Conservation (phyloP, 2,797 vertebrate genomes). For the Anguilla obscura region DNA sequence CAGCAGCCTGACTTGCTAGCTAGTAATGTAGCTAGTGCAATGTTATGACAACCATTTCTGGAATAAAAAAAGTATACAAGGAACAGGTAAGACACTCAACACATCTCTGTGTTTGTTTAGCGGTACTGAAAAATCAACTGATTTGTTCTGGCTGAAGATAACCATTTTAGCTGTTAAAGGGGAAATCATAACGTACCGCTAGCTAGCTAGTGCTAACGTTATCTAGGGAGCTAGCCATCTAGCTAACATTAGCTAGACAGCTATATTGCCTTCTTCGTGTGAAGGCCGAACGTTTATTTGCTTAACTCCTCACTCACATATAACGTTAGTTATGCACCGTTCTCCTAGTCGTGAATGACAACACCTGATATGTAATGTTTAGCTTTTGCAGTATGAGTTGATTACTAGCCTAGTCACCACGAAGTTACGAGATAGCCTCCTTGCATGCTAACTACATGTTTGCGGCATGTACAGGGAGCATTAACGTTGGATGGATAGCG, state of each 20-base stretch:
- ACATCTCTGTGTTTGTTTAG: background rate
- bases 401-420: background rate
- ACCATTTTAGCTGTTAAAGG: background rate
- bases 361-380: background rate
- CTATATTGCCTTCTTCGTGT: background rate
- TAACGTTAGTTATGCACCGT: background rate
- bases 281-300: slow-evolving; percentile 2
- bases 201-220: slow-evolving; percentile 7
- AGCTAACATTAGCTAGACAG: slow-evolving; percentile 21
- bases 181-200: background rate
- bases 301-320: slow-evolving; percentile 6
- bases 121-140: background rate
- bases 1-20: slow-evolving; percentile 70
- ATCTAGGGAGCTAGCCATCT: slow-evolving; percentile 15
- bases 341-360: background rate
- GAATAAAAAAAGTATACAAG: slow-evolving; percentile 59
- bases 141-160: background rate
- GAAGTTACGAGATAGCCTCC: background rate
- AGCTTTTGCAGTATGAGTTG: background rate
- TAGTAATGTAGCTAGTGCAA: slow-evolving; percentile 63
- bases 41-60: slow-evolving; percentile 67
- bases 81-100: slow-evolving; percentile 62
- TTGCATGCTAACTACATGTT: background rate
- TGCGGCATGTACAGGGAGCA: background rate
- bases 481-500: background rate